Evolutionary conservation across 2,888 invertebrate genomes (phyloP).

Genomic region (Drosophila silvestris): DNA sequence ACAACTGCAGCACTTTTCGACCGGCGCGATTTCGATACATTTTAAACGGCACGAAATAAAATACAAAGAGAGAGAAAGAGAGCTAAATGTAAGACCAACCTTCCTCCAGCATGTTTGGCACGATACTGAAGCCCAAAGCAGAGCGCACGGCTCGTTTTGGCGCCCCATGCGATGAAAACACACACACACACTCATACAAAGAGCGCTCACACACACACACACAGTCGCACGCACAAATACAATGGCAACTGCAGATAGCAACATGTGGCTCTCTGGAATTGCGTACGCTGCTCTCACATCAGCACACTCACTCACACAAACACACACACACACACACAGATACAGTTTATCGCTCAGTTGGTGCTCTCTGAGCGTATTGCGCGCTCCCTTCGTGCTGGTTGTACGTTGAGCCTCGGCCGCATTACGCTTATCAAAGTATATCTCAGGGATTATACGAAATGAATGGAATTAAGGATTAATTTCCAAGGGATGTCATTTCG

Average conservation of each 20-base stretch:
- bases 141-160: conserved; percentile 63
- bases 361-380: conserved; percentile 27
- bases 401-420: conserved; percentile 67
- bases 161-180: conserved; percentile 67
- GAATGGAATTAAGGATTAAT: conserved; percentile 86
- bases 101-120: conserved; percentile 83
- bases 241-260: conserved; percentile 65
- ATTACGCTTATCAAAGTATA: conserved; percentile 83
- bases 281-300: conserved; percentile 44
- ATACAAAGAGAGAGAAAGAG: conserved; percentile 23
- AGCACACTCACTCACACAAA: conserved; percentile 4
- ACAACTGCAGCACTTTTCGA: conserved; percentile 25
- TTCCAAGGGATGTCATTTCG: conserved; percentile 85
- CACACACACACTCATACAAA: conserved; percentile 33
- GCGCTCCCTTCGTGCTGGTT: conserved; percentile 26
- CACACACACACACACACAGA: conserved; percentile 1
- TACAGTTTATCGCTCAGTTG: conserved; percentile 8
- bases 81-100: conserved; percentile 75
- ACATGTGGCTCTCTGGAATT: conserved; percentile 77
- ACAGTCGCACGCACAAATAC: conserved; percentile 24
- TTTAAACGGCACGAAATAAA: conserved; percentile 22
- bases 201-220: conserved; percentile 36
- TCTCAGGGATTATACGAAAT: conserved; percentile 85
- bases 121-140: conserved; percentile 70
- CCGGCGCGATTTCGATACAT: conserved; percentile 45